Conservation (phyloP, 2,797 vertebrate genomes). For the Caiman crocodilus region DNA sequence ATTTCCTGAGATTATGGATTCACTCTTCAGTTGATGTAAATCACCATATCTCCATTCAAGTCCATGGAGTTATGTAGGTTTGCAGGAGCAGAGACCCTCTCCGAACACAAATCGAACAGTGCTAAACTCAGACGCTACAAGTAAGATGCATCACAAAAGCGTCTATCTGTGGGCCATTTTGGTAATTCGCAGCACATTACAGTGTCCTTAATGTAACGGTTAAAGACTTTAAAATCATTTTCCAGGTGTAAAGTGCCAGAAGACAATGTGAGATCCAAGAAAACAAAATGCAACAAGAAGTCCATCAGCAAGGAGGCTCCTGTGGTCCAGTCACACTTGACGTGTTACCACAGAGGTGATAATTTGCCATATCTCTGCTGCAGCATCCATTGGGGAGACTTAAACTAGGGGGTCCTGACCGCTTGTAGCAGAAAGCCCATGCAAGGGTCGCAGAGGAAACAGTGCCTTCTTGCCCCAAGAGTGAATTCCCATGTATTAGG, state of each 20-base stretch:
- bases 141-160: neutral
- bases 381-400: neutral
- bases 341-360: neutral
- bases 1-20: neutral
- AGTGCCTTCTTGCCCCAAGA: neutral
- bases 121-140: neutral
- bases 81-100: neutral
- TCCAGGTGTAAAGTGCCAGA: neutral
- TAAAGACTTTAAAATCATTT: neutral
- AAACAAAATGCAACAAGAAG: neutral
- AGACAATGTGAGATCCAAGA: neutral
- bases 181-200: neutral
- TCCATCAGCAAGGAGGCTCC: neutral
- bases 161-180: neutral
- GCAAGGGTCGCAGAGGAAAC: neutral
- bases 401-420: neutral
- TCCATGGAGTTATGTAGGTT: neutral
- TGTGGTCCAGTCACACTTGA: neutral
- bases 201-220: neutral
- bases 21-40: neutral
- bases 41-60: no score
- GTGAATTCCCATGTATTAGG: neutral
- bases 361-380: neutral
- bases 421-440: neutral
- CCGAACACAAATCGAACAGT: neutral